Conservation (phyloP, 2,888 invertebrate species). For the Lapara coniferarum region DNA sequence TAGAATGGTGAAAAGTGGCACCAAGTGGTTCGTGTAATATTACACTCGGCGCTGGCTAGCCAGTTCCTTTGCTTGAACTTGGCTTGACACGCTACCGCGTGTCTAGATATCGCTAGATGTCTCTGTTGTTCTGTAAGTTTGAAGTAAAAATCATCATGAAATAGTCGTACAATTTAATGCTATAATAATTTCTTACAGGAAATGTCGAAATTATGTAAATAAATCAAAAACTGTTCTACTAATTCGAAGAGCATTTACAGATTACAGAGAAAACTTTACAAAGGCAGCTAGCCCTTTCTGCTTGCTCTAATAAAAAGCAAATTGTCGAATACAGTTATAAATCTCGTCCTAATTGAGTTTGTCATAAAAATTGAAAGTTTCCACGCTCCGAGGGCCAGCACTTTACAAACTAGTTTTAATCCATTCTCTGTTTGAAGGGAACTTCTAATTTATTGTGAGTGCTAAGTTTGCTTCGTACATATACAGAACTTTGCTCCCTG, state of each 20-base stretch:
- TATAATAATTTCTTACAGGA: not conserved
- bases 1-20: too few species aligned
- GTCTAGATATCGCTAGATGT: too few species aligned
- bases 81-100: too few species aligned
- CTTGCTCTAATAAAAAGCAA: slow-evolving; percentile 54
- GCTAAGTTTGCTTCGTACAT: slow-evolving; percentile 73
- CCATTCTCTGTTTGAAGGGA: slow-evolving; percentile 77
- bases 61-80: too few species aligned
- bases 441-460: slow-evolving; percentile 82
- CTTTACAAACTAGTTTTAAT: slow-evolving; percentile 79
- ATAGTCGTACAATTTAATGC: not conserved
- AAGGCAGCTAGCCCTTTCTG: slow-evolving; percentile 58
- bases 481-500: slow-evolving; percentile 66
- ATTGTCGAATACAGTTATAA: slow-evolving; percentile 68
- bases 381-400: slow-evolving; percentile 67
- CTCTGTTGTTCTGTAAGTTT: too few species aligned
- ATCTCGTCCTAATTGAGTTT: slow-evolving; percentile 77
- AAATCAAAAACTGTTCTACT: slow-evolving; percentile 29
- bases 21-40: too few species aligned
- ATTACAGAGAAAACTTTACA: slow-evolving; percentile 59
- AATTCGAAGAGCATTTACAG: slow-evolving; percentile 54
- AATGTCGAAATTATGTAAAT: not conserved
- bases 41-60: too few species aligned
- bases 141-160: too few species aligned
- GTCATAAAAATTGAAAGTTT: slow-evolving; percentile 83